Evolutionary conservation across 2,797 vertebrate species (phyloP).

Genomic region (Babyrousa celebensis): DNA sequence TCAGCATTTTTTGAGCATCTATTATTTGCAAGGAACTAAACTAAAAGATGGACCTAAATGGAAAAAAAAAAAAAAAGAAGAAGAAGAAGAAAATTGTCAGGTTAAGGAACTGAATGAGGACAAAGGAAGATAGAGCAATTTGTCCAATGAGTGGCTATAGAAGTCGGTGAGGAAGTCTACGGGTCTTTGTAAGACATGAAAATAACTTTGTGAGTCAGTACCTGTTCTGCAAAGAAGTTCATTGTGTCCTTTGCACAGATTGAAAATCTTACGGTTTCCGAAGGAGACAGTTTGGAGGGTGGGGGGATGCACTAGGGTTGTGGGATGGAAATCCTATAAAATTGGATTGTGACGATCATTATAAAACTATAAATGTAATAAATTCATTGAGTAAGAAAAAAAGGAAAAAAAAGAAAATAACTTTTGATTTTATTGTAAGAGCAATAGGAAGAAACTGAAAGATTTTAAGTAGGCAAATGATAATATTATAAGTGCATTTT

Average conservation of each 20-base stretch:
- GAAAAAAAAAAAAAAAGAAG: not conserved
- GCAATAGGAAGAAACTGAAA: not conserved
- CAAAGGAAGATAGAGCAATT: not conserved
- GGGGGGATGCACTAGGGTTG: no score
- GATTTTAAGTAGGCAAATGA: conserved; percentile 19
- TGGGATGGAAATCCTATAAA: no score
- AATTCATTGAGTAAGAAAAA: no score
- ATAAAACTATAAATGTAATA: no score
- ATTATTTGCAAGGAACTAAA: not conserved
- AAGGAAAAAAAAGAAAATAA: not conserved
- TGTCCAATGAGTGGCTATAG: not conserved
- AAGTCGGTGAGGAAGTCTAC: not conserved
- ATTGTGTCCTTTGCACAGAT: no score
- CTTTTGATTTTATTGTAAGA: conserved; percentile 35
- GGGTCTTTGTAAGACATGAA: not conserved
- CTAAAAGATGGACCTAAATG: not conserved
- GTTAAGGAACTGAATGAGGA: not conserved
- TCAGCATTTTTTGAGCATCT: not conserved
- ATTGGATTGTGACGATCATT: no score
- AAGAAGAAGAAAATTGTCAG: conserved; percentile 32
- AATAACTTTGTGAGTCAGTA: not conserved
- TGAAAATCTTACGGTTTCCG: no score
- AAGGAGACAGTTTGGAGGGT: no score
- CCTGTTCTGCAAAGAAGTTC: no score
- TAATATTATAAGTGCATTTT: not conserved